Conservation (phyloP, 2,113 vertebrate genomes). For the Notarius quadriscutis region DNA sequence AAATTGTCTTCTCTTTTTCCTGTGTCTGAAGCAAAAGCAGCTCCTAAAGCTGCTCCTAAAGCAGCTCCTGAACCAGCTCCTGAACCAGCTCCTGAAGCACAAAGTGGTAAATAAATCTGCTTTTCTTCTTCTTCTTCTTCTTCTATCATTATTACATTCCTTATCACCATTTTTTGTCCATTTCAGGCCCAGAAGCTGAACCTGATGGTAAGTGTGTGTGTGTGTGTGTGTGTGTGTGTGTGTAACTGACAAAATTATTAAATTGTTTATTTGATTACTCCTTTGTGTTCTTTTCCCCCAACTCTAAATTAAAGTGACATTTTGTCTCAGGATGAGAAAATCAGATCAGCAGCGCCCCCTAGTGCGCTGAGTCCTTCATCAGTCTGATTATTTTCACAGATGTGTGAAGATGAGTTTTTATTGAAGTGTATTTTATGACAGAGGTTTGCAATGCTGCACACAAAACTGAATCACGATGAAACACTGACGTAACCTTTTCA, state of each 20-base stretch:
- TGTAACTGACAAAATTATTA: background rate
- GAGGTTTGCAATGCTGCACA: background rate
- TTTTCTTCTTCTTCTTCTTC: background rate
- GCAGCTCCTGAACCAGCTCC: too few species aligned
- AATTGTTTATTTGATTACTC: background rate
- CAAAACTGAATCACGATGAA: background rate
- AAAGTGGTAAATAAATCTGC: background rate
- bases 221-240: background rate
- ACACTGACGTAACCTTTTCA: background rate
- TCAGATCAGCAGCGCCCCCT: background rate
- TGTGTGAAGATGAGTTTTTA: background rate
- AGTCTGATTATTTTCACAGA: background rate
- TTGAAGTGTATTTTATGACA: background rate
- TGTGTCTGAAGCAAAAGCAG: background rate
- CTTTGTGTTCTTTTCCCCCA: background rate
- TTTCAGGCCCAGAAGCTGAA: slow-evolving; percentile 15
- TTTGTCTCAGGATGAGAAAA: background rate
- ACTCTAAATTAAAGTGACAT: background rate
- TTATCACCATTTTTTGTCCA: background rate
- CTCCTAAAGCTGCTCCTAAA: background rate
- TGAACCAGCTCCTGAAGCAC: background rate
- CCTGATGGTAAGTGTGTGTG: slow-evolving; percentile 22
- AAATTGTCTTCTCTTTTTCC: background rate
- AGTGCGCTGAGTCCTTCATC: background rate
- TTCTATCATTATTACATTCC: background rate